phyloP scores from a whole-genome alignment of 2,797 vertebrate species.

The Danio choprae region DNA sequence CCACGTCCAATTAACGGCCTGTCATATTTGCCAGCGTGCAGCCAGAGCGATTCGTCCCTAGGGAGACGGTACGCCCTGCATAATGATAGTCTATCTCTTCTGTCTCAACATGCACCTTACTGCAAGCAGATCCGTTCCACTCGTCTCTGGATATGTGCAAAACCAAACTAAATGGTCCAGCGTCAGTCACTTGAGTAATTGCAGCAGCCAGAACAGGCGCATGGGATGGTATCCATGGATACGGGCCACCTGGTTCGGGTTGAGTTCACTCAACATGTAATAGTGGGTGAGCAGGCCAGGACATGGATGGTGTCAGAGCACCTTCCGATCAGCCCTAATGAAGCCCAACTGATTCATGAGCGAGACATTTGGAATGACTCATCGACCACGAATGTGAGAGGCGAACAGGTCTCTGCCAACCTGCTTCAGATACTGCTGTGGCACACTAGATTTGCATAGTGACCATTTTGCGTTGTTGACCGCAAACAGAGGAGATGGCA shows the following conservation, averaged over 20 bases:
- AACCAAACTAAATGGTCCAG: slow-evolving; percentile 42
- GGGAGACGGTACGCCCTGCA: slow-evolving; percentile 26
- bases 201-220: slow-evolving; percentile 2
- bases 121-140: slow-evolving; percentile 22
- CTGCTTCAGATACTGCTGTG: background rate
- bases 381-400: slow-evolving; percentile 20
- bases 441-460: background rate
- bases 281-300: slow-evolving; percentile 18
- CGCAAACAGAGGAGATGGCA: slow-evolving; percentile 3
- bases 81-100: slow-evolving; percentile 43
- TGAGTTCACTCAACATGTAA: slow-evolving; percentile 22
- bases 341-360: slow-evolving; percentile 47
- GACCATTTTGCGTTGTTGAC: slow-evolving; percentile 17
- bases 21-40: slow-evolving; percentile 46
- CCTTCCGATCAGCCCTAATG: slow-evolving; percentile 50
- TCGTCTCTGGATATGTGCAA: slow-evolving; percentile 47
- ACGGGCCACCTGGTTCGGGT: slow-evolving; percentile 30
- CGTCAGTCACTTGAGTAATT: slow-evolving; percentile 38
- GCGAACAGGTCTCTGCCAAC: slow-evolving; percentile 11
- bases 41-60: slow-evolving; percentile 14
- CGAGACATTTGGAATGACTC: slow-evolving; percentile 50
- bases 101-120: slow-evolving; percentile 31
- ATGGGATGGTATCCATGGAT: slow-evolving; percentile 43
- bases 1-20: slow-evolving; percentile 48
- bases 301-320: slow-evolving; percentile 20